Evolutionary conservation across 2,797 vertebrate genomes (phyloP).

Genomic region (Diglossa cyanea): DNA sequence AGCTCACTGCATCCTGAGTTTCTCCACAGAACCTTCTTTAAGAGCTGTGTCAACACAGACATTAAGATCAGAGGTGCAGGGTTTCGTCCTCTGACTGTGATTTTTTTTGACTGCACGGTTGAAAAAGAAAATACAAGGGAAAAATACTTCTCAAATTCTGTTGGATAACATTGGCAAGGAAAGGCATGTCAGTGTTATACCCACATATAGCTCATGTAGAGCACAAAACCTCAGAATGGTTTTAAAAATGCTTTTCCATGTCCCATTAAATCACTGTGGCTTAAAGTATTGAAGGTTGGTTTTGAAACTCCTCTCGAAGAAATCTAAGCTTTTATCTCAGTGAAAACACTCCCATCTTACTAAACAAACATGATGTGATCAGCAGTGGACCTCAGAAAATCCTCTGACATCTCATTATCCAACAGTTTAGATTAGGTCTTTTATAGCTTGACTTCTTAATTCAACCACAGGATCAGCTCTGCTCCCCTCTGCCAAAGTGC

Average conservation of each 20-base stretch:
- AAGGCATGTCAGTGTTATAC: not conserved
- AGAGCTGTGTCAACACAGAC: not conserved
- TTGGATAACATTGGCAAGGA: constrained; percentile 13
- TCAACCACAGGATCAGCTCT: constrained; percentile 51
- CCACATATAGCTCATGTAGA: constrained; percentile 6
- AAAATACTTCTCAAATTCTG: not conserved
- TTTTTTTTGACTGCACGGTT: not conserved
- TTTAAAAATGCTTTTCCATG: constrained; percentile 46
- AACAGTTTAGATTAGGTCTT: constrained; percentile 72
- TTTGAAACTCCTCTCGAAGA: constrained; percentile 50
- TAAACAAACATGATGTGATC: constrained; percentile 70
- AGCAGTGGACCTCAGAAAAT: constrained; percentile 67
- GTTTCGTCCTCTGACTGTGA: not conserved
- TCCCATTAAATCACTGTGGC: constrained; percentile 47
- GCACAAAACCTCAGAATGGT: not conserved
- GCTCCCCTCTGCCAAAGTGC: constrained; percentile 6
- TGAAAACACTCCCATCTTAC: constrained; percentile 65
- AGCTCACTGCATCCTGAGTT: not conserved
- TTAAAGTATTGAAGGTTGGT: constrained; percentile 64
- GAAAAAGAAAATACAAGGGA: constrained; percentile 35
- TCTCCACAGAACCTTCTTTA: not conserved
- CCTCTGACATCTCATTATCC: constrained; percentile 72
- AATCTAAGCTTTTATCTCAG: constrained; percentile 56
- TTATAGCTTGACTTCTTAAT: constrained; percentile 54
- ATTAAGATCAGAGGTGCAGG: not conserved